Evolutionary conservation across 1,140 invertebrate species (phyloP), one percentile per base, ranked within the genome.

Genomic region (Dicyema japonicum): DNA sequence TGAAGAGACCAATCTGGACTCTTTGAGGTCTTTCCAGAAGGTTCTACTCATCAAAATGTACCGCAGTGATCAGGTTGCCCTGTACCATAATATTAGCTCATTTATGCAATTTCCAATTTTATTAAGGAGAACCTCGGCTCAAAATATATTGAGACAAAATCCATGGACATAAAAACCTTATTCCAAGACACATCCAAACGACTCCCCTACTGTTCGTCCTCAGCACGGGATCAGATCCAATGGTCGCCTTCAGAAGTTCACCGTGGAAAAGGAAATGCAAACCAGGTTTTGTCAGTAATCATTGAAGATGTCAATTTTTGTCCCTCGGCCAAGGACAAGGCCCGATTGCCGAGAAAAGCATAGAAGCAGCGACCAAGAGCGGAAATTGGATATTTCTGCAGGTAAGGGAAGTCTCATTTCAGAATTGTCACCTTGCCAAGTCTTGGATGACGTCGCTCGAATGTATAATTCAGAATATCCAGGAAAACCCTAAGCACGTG

Each of bases 101-200:
- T 72, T 4, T 66, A 68, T 39, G 66, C 63, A 2, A 62, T 72
- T 8, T 66, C 64, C 2, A 60, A 69, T 32, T 76, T 67, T 43
- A 66, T 76, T 0, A 58, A 61, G 33, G 51, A 50, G 5, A 68
- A 68, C 33, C 56, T 75, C 2, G 72, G 72, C 0, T 48, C 60
- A 28, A 49, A 59, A 24, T 76, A 74, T 44, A 62, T 72, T 5
- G 70, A 74, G 46, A 67, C 64, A 34, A 63, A 61, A 18, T 57
- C 60, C 31, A 60, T 64, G 2, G 60, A 61, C 22, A 43, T 75
- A 5, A 51, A 60, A 26, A 56, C 62, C 11, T 42, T 74, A 60
- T 72, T 61, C 57, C 43, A 47, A 34, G 40, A 49, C 31, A 50
- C 51, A 42, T 41, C 33, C 24, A 49, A 42, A 29, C 41, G 1